phyloP scores from a whole-genome alignment of 64 coral and sea anemone genomes.

The Montipora foliosa region DNA sequence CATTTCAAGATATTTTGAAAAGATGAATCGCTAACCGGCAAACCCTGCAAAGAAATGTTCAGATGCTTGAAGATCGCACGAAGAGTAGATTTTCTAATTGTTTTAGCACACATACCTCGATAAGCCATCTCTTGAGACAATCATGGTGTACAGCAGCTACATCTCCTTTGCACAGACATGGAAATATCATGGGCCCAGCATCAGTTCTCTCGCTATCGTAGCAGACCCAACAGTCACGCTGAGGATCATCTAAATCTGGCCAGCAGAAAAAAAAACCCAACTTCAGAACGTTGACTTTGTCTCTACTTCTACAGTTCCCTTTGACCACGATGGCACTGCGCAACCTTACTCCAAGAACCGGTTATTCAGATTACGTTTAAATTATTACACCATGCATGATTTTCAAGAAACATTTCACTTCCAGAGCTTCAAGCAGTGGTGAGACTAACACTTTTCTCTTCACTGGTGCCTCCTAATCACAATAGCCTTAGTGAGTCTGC shows the following conservation, averaged over 20 bases:
- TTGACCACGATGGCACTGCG: too few species aligned
- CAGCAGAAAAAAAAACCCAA: background rate
- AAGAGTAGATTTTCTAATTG: background rate
- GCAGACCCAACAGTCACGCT: constrained; percentile 95
- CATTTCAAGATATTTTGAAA: background rate
- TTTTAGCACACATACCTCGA: constrained; percentile 60
- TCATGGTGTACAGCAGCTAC: constrained; percentile 97
- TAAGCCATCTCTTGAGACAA: constrained; percentile 92
- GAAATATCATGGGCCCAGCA: constrained; percentile 97
- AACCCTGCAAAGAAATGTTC: too few species aligned
- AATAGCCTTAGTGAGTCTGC: too few species aligned
- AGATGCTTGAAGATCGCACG: background rate
- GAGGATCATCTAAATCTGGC: constrained; percentile 47
- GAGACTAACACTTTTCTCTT: too few species aligned
- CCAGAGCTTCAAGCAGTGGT: too few species aligned
- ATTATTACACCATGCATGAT: too few species aligned
- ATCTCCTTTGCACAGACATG: constrained; percentile 95
- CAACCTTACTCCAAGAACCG: too few species aligned
- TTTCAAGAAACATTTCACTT: too few species aligned
- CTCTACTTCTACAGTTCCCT: too few species aligned
- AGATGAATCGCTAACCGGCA: background rate
- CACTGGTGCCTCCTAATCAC: too few species aligned
- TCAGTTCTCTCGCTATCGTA: constrained; percentile 84
- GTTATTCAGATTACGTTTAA: too few species aligned
- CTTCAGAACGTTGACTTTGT: too few species aligned